phyloP scores from a whole-genome alignment of 2,888 invertebrate species.

The Tenthredo scrophulariae region DNA sequence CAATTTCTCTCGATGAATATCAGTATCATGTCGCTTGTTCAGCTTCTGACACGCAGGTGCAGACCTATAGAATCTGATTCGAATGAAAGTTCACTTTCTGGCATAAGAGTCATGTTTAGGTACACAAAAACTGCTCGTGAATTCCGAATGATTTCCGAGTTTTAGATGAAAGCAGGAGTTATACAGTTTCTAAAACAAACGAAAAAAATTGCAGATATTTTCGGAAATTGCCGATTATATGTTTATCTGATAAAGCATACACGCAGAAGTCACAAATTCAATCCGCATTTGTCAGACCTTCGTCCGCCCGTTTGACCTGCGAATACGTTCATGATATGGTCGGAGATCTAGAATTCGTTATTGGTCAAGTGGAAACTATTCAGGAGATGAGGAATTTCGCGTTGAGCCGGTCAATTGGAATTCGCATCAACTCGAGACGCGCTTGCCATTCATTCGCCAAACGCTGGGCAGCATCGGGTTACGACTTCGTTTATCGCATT shows the following conservation, averaged over 20 bases:
- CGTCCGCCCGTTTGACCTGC: background rate
- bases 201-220: background rate
- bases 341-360: background rate
- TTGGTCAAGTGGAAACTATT: background rate
- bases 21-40: background rate
- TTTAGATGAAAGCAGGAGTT: background rate
- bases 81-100: too few species aligned
- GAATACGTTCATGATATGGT: background rate
- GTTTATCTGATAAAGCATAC: background rate
- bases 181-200: background rate
- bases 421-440: background rate
- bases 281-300: background rate
- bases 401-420: background rate
- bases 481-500: background rate
- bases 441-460: conserved; percentile 27
- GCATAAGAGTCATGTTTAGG: too few species aligned
- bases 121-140: background rate
- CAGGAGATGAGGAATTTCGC: background rate
- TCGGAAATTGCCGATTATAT: background rate
- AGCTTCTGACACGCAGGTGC: background rate
- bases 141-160: background rate
- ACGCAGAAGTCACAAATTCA: background rate
- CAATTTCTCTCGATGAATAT: background rate
- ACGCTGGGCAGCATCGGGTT: background rate
- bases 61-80: background rate